Evolutionary conservation across 2,888 invertebrate species (phyloP).

Genomic region (Drosophila meridionalis): DNA sequence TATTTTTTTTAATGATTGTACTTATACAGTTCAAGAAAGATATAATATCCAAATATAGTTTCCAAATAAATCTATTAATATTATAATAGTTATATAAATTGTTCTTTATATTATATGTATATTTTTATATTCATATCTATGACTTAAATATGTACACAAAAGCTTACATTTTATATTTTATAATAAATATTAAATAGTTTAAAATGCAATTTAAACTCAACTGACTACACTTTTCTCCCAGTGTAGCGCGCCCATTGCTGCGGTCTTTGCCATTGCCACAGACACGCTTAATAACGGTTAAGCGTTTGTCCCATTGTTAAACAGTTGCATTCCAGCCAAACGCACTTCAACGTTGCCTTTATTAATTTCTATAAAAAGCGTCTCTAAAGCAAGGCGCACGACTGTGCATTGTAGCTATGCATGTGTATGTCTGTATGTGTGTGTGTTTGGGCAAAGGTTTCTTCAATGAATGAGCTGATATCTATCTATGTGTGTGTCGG

Average conservation of each 20-base stretch:
- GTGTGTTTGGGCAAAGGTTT: conserved; percentile 58
- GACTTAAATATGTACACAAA: background rate
- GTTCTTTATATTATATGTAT: too few relatives aligned
- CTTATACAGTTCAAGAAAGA: background rate
- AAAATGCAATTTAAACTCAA: background rate
- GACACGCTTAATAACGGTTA: conserved; percentile 7
- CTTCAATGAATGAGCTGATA: conserved; percentile 65
- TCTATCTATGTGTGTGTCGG: conserved; percentile 17
- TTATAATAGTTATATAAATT: background rate
- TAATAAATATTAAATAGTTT: background rate
- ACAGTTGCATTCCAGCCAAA: conserved; percentile 18
- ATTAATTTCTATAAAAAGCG: conserved; percentile 22
- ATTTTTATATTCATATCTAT: background rate
- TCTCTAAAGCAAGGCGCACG: conserved; percentile 48
- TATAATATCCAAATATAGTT: too few relatives aligned
- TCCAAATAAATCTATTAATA: too few relatives aligned
- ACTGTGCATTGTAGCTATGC: conserved; percentile 44
- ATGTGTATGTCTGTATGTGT: background rate
- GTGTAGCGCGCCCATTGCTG: background rate
- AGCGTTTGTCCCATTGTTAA: conserved; percentile 25
- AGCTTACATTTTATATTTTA: background rate
- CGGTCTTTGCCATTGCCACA: background rate
- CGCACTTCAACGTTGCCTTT: conserved; percentile 29
- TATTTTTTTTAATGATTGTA: background rate
- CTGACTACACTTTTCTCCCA: background rate